Conservation (phyloP, 2,888 invertebrate species). For the Nesidiocoris tenuis region DNA sequence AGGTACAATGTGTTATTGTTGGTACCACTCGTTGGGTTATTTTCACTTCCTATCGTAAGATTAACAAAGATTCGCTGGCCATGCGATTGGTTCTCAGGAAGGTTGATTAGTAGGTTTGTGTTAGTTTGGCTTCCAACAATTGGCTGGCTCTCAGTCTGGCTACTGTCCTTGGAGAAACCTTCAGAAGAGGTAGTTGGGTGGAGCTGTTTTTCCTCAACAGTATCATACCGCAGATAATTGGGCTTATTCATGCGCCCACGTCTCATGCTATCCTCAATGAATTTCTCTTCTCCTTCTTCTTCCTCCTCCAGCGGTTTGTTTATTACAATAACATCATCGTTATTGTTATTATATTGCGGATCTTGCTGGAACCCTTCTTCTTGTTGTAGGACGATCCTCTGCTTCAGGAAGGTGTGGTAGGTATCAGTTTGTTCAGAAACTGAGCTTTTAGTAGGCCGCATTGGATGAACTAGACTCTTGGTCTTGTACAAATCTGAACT, state of each 20-base stretch:
- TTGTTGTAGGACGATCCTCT: not conserved
- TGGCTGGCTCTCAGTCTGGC: too few relatives aligned
- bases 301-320: slow-evolving; percentile 15
- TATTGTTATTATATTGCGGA: slow-evolving; percentile 9
- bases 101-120: slow-evolving; percentile 6
- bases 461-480: not conserved
- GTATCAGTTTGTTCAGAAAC: not conserved
- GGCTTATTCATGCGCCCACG: not conserved
- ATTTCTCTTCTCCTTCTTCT: not conserved
- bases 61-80: slow-evolving; percentile 73
- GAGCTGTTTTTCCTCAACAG: not conserved
- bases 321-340: slow-evolving; percentile 22
- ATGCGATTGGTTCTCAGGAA: slow-evolving; percentile 27
- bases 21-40: slow-evolving; percentile 56
- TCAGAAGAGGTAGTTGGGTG: too few relatives aligned
- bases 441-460: not conserved
- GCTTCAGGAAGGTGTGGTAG: not conserved
- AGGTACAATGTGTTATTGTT: slow-evolving; percentile 68
- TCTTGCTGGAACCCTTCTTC: slow-evolving; percentile 30
- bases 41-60: slow-evolving; percentile 70
- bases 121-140: not conserved
- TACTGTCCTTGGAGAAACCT: too few relatives aligned
- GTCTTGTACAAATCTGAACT: not conserved
- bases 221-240: slow-evolving; percentile 18
- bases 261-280: not conserved